Conservation (phyloP, 92 coral and sea anemone species). For the Hydrozoanthus gracilis region DNA sequence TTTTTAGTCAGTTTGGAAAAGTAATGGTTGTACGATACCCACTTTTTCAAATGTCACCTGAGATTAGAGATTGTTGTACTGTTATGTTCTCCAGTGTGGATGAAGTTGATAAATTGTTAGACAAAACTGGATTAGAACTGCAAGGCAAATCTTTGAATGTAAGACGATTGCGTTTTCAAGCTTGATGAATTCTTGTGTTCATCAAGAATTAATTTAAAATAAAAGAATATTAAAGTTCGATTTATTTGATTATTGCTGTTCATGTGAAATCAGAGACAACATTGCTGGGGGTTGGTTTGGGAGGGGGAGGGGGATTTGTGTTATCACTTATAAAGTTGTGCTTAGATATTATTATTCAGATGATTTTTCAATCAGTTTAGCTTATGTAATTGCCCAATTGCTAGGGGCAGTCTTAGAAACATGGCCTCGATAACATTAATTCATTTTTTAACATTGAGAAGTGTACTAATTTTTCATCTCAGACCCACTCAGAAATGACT, state of each 20-base stretch:
- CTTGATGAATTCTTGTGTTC: background rate
- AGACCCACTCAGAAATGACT: too few species aligned
- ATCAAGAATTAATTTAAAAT: too few species aligned
- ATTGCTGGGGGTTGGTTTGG: too few species aligned
- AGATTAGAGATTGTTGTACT: slow-evolving; percentile 18
- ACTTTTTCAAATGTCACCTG: slow-evolving; percentile 5
- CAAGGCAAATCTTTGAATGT: slow-evolving; percentile 20
- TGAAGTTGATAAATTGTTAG: slow-evolving; percentile 30
- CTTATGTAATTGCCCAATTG: background rate
- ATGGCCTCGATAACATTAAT: too few species aligned
- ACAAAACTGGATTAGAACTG: background rate
- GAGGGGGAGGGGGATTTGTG: too few species aligned
- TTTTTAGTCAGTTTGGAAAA: slow-evolving; percentile 25
- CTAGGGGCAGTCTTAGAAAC: too few species aligned
- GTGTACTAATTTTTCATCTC: too few species aligned
- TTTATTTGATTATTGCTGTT: background rate
- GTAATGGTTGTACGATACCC: slow-evolving; percentile 14
- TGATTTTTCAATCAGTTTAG: background rate
- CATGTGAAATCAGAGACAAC: too few species aligned
- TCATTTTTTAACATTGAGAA: too few species aligned
- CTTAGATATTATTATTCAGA: background rate
- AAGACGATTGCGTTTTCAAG: slow-evolving; percentile 24
- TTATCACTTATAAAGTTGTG: background rate
- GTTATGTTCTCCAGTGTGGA: slow-evolving; percentile 36
- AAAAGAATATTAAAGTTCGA: too few species aligned